Conservation (phyloP, 2,797 vertebrate genomes). For the Lagodon rhomboides region DNA sequence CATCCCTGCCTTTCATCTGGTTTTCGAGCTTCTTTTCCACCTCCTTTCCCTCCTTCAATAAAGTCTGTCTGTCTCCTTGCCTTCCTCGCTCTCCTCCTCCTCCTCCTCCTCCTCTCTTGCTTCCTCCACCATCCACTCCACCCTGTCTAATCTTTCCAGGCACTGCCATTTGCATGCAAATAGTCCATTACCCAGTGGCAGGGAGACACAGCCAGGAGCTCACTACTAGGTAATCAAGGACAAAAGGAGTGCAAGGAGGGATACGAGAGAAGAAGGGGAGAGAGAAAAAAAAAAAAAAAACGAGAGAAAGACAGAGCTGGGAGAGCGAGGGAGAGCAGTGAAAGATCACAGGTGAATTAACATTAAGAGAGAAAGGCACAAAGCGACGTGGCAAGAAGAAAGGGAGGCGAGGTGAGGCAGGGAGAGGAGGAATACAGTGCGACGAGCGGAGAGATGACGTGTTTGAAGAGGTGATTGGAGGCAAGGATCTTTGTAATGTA, state of each 20-base stretch:
- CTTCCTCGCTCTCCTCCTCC: constrained; percentile 63
- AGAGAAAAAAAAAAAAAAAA: neutral
- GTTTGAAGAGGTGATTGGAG: constrained; percentile 73
- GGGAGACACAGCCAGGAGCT: constrained; percentile 83
- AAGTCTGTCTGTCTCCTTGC: constrained; percentile 71
- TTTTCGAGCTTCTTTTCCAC: constrained; percentile 70
- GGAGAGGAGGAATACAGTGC: constrained; percentile 45
- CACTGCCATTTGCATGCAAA: constrained; percentile 88
- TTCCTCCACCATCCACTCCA: constrained; percentile 79
- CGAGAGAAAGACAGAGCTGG: constrained; percentile 42
- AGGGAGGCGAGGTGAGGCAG: constrained; percentile 47
- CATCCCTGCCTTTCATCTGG: constrained; percentile 74
- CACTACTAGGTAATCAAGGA: constrained; percentile 87
- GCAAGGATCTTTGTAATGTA: constrained; percentile 74
- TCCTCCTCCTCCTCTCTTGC: constrained; percentile 54
- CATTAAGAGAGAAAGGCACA: constrained; percentile 67
- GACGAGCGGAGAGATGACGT: constrained; percentile 50
- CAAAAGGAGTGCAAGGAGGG: constrained; percentile 81
- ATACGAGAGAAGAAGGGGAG: constrained; percentile 50
- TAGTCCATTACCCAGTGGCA: constrained; percentile 86
- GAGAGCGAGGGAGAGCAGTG: constrained; percentile 54
- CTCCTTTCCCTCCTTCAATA: constrained; percentile 73
- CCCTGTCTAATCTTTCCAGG: constrained; percentile 86
- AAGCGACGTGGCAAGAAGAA: constrained; percentile 61
- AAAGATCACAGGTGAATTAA: constrained; percentile 82